phyloP scores from a whole-genome alignment of 2,113 vertebrate genomes.

The Alligator sinensis region DNA sequence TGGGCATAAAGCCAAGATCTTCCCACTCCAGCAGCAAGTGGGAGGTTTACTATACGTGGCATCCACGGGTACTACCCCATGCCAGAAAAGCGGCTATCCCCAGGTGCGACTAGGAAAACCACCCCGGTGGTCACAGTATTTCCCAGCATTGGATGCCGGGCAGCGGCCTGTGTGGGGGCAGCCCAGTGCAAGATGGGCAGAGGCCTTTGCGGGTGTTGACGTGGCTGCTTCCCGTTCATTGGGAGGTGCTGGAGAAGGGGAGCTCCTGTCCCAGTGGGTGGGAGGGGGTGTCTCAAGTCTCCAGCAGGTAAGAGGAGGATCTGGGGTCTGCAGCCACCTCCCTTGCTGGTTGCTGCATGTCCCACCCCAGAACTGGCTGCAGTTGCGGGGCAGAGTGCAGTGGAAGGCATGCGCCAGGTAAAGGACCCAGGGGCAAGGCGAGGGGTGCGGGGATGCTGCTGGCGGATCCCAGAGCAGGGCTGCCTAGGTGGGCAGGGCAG shows the following conservation, averaged over 20 bases:
- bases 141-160: too few species aligned
- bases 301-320: background rate
- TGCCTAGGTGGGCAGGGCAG: background rate
- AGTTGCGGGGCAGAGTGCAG: background rate
- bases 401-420: too few species aligned
- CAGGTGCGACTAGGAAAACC: too few species aligned
- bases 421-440: too few species aligned
- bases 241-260: background rate
- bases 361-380: background rate
- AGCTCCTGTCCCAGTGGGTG: background rate
- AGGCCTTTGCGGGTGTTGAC: background rate
- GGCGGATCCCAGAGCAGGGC: background rate
- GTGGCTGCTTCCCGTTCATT: background rate
- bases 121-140: too few species aligned
- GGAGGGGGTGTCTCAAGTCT: background rate
- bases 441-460: too few species aligned
- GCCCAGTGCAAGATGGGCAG: background rate
- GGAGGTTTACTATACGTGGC: too few species aligned
- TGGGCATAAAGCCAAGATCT: too few species aligned
- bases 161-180: background rate
- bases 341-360: background rate
- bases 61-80: too few species aligned
- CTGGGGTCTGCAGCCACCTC: too few species aligned
- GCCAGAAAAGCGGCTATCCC: too few species aligned
- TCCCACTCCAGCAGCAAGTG: too few species aligned